Evolutionary conservation across 2,113 vertebrate genomes (phyloP).

Genomic region (rabbit (Oryctolagus cuniculus)): DNA sequence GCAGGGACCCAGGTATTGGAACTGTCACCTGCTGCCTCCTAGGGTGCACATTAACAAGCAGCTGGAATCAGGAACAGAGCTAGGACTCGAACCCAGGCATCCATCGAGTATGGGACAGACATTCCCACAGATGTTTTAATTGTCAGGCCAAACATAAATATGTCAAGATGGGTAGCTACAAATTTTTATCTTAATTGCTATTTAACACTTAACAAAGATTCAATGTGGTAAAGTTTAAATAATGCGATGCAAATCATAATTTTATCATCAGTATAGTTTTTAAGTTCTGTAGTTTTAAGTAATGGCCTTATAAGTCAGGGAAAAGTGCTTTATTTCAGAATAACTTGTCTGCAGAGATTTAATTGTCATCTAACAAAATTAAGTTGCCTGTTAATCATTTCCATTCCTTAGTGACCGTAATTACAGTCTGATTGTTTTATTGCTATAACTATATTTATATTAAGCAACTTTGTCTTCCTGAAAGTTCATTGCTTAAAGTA

Average conservation of each 20-base stretch:
- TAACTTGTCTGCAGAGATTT: conserved; percentile 32
- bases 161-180: neutral
- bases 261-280: conserved; percentile 10
- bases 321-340: conserved; percentile 43
- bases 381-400: conserved; percentile 16
- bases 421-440: neutral
- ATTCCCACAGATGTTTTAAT: too few species aligned
- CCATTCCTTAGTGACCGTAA: conserved; percentile 41
- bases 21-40: too few species aligned
- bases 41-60: too few species aligned
- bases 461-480: neutral
- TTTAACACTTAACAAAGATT: neutral
- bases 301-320: neutral
- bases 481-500: neutral
- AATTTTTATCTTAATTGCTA: neutral
- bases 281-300: conserved; percentile 38
- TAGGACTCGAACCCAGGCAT: too few species aligned
- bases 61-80: too few species aligned
- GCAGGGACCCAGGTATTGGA: too few species aligned
- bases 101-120: too few species aligned
- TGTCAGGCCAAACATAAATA: neutral
- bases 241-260: neutral
- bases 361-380: conserved; percentile 19
- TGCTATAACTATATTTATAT: neutral
- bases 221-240: neutral